Conservation (phyloP, 2,888 invertebrate genomes). For the Drosophila ezoana region DNA sequence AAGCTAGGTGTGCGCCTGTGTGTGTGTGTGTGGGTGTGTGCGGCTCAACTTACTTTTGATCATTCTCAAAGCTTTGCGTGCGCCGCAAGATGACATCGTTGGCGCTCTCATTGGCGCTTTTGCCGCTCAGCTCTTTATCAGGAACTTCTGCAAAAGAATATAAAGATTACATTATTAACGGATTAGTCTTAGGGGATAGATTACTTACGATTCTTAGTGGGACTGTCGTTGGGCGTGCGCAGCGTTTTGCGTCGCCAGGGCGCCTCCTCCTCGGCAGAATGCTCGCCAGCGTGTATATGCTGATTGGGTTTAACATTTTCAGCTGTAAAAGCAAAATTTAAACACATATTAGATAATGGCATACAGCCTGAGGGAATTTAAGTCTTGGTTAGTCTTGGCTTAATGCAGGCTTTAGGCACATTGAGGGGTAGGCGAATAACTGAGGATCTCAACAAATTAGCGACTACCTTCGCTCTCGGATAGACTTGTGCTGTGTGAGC, state of each 20-base stretch:
- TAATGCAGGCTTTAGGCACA: slow-evolving; percentile 48
- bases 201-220: slow-evolving; percentile 86
- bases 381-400: slow-evolving; percentile 48
- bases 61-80: slow-evolving; percentile 94
- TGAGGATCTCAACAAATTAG: slow-evolving; percentile 46
- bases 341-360: neutral
- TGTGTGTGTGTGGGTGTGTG: slow-evolving; percentile 19
- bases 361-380: neutral
- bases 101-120: slow-evolving; percentile 69
- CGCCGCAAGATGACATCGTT: slow-evolving; percentile 90
- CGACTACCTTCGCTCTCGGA: slow-evolving; percentile 80
- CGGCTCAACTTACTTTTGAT: slow-evolving; percentile 91
- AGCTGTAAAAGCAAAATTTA: slow-evolving; percentile 51
- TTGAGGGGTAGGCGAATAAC: slow-evolving; percentile 27
- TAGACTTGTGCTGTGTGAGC: slow-evolving; percentile 84
- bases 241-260: slow-evolving; percentile 89
- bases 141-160: slow-evolving; percentile 85
- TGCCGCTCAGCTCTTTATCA: slow-evolving; percentile 85
- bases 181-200: neutral
- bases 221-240: slow-evolving; percentile 85
- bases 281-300: slow-evolving; percentile 83
- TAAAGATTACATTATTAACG: neutral
- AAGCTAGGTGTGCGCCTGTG: slow-evolving; percentile 16
- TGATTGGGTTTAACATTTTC: slow-evolving; percentile 74
- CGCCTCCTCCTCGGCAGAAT: slow-evolving; percentile 87